Percentiles rank a stretch among this genome's conserved stretches.
These are phyloP conservation scores for Telmatochromis sp. DNA, from an alignment of 2,113 vertebrate species.

Conservation along the genomic window DNA sequence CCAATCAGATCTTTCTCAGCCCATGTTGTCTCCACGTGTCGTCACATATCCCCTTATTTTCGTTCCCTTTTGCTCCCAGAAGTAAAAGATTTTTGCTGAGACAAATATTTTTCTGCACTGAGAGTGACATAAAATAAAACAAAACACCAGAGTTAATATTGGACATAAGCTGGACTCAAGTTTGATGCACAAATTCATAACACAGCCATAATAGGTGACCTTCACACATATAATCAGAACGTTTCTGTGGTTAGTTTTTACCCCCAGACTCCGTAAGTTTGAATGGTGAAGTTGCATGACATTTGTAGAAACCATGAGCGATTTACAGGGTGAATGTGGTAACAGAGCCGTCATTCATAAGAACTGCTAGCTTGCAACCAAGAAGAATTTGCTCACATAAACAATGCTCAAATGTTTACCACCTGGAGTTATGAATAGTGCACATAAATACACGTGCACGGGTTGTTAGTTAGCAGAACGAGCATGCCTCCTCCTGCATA, in stretches of 20 bases:
- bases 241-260: background rate
- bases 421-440: slow-evolving; percentile 36
- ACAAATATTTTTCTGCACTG: background rate
- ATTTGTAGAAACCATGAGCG: background rate
- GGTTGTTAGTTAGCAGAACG: slow-evolving; percentile 30
- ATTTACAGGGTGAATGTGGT: background rate
- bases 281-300: background rate
- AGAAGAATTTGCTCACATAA: background rate
- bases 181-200: background rate
- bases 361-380: background rate
- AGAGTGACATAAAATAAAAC: background rate
- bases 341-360: background rate
- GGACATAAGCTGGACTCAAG: slow-evolving; percentile 3
- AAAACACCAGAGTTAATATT: background rate
- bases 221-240: background rate
- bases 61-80: background rate
- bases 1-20: background rate
- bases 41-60: slow-evolving; percentile 23
- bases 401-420: slow-evolving; percentile 5
- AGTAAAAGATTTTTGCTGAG: background rate
- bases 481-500: slow-evolving; percentile 48
- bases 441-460: slow-evolving; percentile 31
- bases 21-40: slow-evolving; percentile 21
- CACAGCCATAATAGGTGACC: background rate
- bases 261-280: background rate